These are phyloP conservation scores for Musca vetustissima DNA, from an alignment of 1,140 invertebrate species.

Conservation along the genomic window DNA sequence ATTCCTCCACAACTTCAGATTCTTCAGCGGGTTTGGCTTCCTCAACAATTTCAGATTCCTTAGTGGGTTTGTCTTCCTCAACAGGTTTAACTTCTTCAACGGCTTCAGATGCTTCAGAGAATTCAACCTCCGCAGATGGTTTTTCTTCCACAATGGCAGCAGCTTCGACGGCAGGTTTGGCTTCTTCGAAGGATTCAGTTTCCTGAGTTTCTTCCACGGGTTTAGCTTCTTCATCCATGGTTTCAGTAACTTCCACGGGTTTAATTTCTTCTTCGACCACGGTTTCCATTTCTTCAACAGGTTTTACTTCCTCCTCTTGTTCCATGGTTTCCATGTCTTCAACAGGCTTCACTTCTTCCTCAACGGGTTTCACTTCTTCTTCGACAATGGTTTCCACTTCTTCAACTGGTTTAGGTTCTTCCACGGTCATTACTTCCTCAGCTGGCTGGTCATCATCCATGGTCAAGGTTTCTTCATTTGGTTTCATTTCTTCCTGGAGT, in stretches of 20 bases:
- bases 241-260: not conserved
- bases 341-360: conserved; percentile 3
- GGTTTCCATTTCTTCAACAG: not conserved
- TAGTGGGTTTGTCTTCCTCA: not conserved
- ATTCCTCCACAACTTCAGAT: not conserved
- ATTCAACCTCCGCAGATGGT: conserved; percentile 4
- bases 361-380: too few species aligned
- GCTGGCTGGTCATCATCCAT: not conserved
- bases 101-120: not conserved
- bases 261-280: conserved; percentile 7
- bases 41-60: not conserved
- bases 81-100: conserved; percentile 2
- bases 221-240: not conserved
- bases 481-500: not conserved
- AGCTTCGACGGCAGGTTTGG: not conserved
- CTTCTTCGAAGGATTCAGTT: not conserved
- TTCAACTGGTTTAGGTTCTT: not conserved
- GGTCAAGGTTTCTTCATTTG: not conserved
- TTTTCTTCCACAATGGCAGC: conserved; percentile 4
- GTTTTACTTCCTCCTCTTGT: conserved; percentile 12
- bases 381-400: too few species aligned
- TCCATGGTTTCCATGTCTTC: not conserved
- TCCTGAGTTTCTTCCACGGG: not conserved
- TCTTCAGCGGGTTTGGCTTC: not conserved
- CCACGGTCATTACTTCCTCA: not conserved